Conservation (phyloP, 64 coral and sea anemone genomes). For the Hydrozoanthus tunicans region DNA sequence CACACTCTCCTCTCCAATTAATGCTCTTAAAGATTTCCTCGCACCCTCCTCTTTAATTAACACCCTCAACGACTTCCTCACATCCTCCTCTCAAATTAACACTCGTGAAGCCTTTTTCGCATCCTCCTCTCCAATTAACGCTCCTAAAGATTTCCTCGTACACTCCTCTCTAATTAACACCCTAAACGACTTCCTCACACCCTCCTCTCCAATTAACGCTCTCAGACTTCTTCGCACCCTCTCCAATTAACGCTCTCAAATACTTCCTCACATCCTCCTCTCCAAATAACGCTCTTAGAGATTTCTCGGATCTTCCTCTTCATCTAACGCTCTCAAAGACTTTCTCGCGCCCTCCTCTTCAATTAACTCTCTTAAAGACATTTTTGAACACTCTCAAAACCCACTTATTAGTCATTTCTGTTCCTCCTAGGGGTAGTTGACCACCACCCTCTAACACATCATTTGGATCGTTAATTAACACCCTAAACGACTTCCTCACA, state of each 20-base stretch:
- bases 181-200: constrained; percentile 1
- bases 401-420: constrained; percentile 83
- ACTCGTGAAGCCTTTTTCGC: neutral
- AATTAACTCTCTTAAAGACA: neutral
- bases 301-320: neutral
- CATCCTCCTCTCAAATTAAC: constrained; percentile 57
- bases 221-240: neutral
- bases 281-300: neutral
- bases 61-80: neutral
- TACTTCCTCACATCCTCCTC: neutral
- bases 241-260: neutral
- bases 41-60: neutral
- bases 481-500: constrained; percentile 6
- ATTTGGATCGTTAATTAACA: constrained; percentile 74
- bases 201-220: constrained; percentile 4
- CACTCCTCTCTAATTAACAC: constrained; percentile 61
- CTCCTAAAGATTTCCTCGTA: neutral
- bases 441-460: constrained; percentile 76
- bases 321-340: neutral
- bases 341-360: neutral
- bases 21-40: neutral
- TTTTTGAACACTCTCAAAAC: neutral
- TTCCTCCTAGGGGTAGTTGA: constrained; percentile 92
- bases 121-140: neutral
- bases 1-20: neutral